Evolutionary conservation across 1,140 invertebrate species (phyloP).

Genomic region (Eubasilissa regina): DNA sequence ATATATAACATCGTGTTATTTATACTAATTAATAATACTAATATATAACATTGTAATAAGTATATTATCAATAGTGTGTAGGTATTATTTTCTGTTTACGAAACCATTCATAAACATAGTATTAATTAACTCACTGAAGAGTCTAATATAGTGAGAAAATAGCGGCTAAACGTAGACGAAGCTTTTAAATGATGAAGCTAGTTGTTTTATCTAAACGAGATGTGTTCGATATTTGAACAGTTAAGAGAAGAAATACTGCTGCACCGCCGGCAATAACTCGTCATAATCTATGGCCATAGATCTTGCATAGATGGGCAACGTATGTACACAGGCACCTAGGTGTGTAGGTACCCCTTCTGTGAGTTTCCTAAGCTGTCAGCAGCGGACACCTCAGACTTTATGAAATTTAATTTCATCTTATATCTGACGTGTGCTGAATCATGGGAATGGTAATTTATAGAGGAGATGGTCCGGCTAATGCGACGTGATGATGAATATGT

Average conservation of each 20-base stretch:
- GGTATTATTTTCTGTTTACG: too few species aligned
- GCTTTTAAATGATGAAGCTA: too few species aligned
- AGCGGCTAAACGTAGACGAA: too few species aligned
- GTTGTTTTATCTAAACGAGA: constrained; percentile 13
- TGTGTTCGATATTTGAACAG: constrained; percentile 38
- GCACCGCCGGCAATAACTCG: constrained; percentile 25
- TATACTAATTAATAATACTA: too few species aligned
- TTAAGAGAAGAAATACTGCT: constrained; percentile 13
- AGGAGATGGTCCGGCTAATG: constrained; percentile 3
- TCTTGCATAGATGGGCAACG: constrained; percentile 1
- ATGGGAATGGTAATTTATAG: constrained; percentile 22
- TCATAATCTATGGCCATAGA: constrained; percentile 29
- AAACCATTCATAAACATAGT: too few species aligned
- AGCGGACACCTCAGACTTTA: constrained; percentile 6
- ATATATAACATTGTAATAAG: too few species aligned
- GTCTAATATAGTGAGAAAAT: too few species aligned
- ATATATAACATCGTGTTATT: too few species aligned
- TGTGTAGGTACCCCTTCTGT: background rate
- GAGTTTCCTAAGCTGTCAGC: constrained; percentile 8
- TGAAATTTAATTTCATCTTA: constrained; percentile 29
- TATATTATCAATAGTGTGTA: too few species aligned
- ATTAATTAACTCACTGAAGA: too few species aligned
- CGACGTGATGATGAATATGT: constrained; percentile 4
- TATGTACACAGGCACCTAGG: constrained; percentile 2
- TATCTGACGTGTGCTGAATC: constrained; percentile 1